phyloP scores from a whole-genome alignment of 2,113 vertebrate species.

The Glaucomys volans region DNA sequence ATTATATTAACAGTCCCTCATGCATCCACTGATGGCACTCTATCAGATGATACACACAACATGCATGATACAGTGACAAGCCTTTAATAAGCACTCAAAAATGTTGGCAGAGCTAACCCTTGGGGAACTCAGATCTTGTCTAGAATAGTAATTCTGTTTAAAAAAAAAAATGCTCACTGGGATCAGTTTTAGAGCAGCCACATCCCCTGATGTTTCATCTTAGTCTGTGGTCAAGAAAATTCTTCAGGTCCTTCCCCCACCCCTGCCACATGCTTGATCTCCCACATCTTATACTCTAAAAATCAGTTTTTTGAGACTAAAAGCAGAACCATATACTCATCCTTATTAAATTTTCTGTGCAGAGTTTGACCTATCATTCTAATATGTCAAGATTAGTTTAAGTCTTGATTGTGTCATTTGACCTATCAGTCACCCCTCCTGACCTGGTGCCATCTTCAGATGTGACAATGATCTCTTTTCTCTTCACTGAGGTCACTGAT shows the following conservation, averaged over 20 bases:
- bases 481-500: neutral
- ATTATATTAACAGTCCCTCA: neutral
- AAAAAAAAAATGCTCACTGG: neutral
- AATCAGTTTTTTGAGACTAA: slow-evolving; percentile 58
- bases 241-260: neutral
- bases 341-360: slow-evolving; percentile 40
- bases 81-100: neutral
- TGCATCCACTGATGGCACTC: neutral
- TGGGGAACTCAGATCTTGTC: neutral
- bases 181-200: neutral
- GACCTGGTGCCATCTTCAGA: slow-evolving; percentile 12
- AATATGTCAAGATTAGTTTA: slow-evolving; percentile 41
- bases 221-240: slow-evolving; percentile 32
- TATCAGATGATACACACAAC: neutral
- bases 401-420: slow-evolving; percentile 58
- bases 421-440: slow-evolving; percentile 22
- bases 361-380: slow-evolving; percentile 23
- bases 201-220: neutral
- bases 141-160: neutral
- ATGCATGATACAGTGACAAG: neutral
- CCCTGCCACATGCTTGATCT: slow-evolving; percentile 25
- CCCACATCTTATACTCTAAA: slow-evolving; percentile 42
- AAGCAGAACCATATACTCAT: slow-evolving; percentile 14
- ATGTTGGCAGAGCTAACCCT: neutral
- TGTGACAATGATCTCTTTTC: slow-evolving; percentile 36